phyloP scores from a whole-genome alignment of 2,113 vertebrate genomes.

The Acanthochromis polyacanthus region DNA sequence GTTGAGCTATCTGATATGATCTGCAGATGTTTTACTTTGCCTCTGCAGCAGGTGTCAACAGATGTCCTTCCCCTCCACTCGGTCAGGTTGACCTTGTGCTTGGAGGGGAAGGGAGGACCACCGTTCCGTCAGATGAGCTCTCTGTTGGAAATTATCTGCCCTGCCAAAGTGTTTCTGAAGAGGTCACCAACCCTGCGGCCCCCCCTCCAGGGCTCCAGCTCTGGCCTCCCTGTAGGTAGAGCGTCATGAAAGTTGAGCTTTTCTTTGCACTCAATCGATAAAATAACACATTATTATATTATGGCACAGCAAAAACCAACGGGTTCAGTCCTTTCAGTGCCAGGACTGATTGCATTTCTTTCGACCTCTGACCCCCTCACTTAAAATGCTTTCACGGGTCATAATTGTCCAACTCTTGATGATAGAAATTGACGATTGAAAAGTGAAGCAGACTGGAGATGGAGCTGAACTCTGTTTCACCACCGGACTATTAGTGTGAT shows the following conservation, averaged over 20 bases:
- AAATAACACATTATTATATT: slow-evolving; percentile 41
- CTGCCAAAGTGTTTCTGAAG: slow-evolving; percentile 11
- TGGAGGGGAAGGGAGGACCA: slow-evolving; percentile 7
- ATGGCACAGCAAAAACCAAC: not conserved
- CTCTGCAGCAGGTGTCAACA: slow-evolving; percentile 68
- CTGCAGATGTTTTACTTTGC: slow-evolving; percentile 70
- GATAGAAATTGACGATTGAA: not conserved
- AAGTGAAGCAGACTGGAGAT: not conserved
- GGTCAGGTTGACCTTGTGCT: slow-evolving; percentile 38
- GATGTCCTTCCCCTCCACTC: slow-evolving; percentile 38
- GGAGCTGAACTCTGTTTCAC: not conserved
- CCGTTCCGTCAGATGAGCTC: slow-evolving; percentile 4
- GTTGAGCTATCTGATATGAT: slow-evolving; percentile 51
- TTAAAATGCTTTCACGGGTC: slow-evolving; percentile 42
- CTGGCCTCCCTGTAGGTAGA: not conserved
- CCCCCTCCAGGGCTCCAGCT: slow-evolving; percentile 4
- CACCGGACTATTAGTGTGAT: not conserved
- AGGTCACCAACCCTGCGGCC: slow-evolving; percentile 1
- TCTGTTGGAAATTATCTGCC: slow-evolving; percentile 27
- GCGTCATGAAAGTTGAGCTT: slow-evolving; percentile 6
- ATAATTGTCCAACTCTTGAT: slow-evolving; percentile 20
- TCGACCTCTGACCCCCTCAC: slow-evolving; percentile 23
- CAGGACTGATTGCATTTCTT: slow-evolving; percentile 33
- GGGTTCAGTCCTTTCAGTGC: not conserved
- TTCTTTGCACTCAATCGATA: slow-evolving; percentile 42